Conservation (phyloP, 2,797 vertebrate genomes). For the Clarias pachynema region DNA sequence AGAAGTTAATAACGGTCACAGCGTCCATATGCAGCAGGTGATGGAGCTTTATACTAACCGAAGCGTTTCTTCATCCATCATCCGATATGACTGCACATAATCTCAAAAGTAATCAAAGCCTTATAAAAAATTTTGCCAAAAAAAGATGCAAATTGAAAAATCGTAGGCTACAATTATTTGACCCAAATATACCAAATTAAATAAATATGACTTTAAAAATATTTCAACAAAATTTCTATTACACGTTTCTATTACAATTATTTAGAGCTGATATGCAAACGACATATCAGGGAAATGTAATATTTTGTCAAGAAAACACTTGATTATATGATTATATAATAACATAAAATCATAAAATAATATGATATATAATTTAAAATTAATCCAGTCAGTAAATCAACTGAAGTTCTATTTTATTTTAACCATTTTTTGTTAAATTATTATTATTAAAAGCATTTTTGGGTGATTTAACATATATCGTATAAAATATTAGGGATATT, state of each 20-base stretch:
- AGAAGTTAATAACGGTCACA: constrained; percentile 58
- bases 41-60: constrained; percentile 30
- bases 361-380: not conserved
- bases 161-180: not conserved
- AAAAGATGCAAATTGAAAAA: not conserved
- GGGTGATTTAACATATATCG: no score
- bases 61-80: constrained; percentile 41
- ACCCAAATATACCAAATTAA: not conserved
- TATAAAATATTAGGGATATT: not conserved
- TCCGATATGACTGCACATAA: constrained; percentile 21
- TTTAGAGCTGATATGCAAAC: not conserved
- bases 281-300: no score
- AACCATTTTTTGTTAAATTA: not conserved
- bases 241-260: not conserved
- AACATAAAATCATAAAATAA: no score
- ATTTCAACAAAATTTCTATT: not conserved
- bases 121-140: not conserved
- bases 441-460: not conserved
- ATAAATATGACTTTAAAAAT: not conserved
- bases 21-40: constrained; percentile 58
- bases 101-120: not conserved
- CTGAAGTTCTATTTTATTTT: not conserved
- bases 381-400: not conserved
- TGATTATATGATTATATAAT: no score
- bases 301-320: not conserved